Evolutionary conservation across 2,797 vertebrate species (phyloP).

Genomic region (Salmo trutta): DNA sequence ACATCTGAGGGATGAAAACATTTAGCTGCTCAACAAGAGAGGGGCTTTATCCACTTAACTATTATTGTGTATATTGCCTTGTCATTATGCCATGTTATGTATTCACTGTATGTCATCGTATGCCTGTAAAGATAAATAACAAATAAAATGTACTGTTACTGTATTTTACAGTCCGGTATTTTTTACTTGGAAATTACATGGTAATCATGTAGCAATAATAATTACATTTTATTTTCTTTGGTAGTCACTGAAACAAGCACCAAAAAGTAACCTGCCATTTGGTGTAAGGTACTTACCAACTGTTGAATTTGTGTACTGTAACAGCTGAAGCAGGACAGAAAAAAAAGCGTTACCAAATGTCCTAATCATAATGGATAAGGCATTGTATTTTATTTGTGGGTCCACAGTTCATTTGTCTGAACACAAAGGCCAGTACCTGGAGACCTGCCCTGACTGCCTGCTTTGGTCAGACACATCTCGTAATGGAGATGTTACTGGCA

Average conservation of each 20-base stretch:
- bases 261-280: neutral
- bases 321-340: neutral
- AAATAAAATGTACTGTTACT: neutral
- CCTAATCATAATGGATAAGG: neutral
- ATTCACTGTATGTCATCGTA: too few relatives aligned
- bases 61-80: too few relatives aligned
- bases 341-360: neutral
- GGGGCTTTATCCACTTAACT: neutral
- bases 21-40: neutral
- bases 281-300: neutral
- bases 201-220: neutral
- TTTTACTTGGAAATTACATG: neutral
- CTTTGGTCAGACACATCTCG: slow-evolving; percentile 72
- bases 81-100: too few relatives aligned
- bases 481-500: slow-evolving; percentile 60
- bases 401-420: slow-evolving; percentile 67
- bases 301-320: neutral
- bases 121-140: too few relatives aligned
- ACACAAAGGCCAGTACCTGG: slow-evolving; percentile 69
- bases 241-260: neutral
- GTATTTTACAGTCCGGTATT: neutral
- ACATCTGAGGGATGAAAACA: neutral
- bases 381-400: neutral
- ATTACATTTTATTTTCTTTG: neutral
- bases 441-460: slow-evolving; percentile 67